These are phyloP conservation scores for Drosophila kuntzei DNA, from an alignment of 2,888 invertebrate genomes.

Conservation along the genomic window DNA sequence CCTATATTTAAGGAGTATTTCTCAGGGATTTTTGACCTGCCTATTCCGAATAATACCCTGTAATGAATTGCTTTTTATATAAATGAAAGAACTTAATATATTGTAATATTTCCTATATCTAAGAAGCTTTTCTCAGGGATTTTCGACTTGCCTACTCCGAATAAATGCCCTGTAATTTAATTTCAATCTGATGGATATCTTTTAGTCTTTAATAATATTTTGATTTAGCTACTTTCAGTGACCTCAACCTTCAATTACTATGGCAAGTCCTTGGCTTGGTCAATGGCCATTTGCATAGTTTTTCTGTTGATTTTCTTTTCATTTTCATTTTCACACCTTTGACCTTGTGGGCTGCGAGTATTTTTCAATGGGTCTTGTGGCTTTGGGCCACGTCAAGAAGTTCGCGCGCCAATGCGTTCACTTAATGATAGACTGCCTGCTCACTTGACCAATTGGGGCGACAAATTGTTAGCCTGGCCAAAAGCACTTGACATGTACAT, in stretches of 20 bases:
- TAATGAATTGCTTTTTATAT: too few relatives aligned
- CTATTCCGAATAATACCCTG: too few relatives aligned
- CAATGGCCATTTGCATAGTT: slow-evolving; percentile 60
- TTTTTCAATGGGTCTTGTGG: slow-evolving; percentile 22
- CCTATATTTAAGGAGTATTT: too few relatives aligned
- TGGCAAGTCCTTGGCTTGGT: slow-evolving; percentile 14
- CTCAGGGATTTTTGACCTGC: too few relatives aligned
- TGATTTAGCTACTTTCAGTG: neutral
- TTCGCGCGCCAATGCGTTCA: slow-evolving; percentile 48
- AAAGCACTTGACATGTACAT: slow-evolving; percentile 47
- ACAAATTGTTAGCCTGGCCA: slow-evolving; percentile 33
- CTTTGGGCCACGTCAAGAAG: slow-evolving; percentile 21
- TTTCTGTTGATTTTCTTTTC: slow-evolving; percentile 13
- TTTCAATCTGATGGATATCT: too few relatives aligned
- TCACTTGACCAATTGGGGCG: slow-evolving; percentile 21
- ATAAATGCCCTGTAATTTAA: neutral
- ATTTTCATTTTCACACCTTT: slow-evolving; percentile 38
- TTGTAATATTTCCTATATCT: too few relatives aligned
- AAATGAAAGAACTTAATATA: too few relatives aligned
- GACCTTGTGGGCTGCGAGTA: slow-evolving; percentile 48
- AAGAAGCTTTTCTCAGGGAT: too few relatives aligned
- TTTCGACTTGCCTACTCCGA: too few relatives aligned
- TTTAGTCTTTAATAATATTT: neutral
- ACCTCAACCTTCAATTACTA: slow-evolving; percentile 44
- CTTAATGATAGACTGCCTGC: slow-evolving; percentile 60